phyloP scores from a whole-genome alignment of 1,140 invertebrate species.

The Penaeus vannamei region DNA sequence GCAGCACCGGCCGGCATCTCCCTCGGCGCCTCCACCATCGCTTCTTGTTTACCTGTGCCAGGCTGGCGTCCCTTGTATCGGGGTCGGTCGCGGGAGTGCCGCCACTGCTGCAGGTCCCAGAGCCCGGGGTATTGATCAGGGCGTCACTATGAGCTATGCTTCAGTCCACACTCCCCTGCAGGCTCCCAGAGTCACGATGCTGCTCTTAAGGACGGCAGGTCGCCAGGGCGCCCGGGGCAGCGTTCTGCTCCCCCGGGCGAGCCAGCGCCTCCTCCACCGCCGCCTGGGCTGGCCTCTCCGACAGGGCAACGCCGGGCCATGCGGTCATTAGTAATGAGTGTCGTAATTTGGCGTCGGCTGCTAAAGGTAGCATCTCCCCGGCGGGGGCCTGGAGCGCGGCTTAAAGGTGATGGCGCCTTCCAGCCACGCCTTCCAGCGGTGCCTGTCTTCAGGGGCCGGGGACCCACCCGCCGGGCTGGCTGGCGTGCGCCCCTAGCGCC shows the following conservation, averaged over 20 bases:
- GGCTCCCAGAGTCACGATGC: slow-evolving; percentile 65
- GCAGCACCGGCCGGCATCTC: neutral
- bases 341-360: slow-evolving; percentile 58
- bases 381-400: slow-evolving; percentile 58
- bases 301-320: neutral
- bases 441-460: slow-evolving; percentile 61
- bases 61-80: slow-evolving; percentile 21
- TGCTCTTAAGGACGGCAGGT: slow-evolving; percentile 53
- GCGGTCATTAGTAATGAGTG: slow-evolving; percentile 42
- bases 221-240: slow-evolving; percentile 29
- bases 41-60: slow-evolving; percentile 47
- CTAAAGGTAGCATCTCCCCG: slow-evolving; percentile 63
- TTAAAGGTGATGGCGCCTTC: slow-evolving; percentile 66
- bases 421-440: slow-evolving; percentile 65
- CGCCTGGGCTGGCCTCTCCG: neutral
- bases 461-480: slow-evolving; percentile 40
- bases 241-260: neutral
- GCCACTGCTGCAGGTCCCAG: slow-evolving; percentile 58
- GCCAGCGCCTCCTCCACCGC: neutral
- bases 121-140: slow-evolving; percentile 65
- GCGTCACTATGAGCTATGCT: slow-evolving; percentile 66
- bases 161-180: slow-evolving; percentile 64
- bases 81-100: slow-evolving; percentile 38
- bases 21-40: slow-evolving; percentile 29
- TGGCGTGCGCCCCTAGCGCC: slow-evolving; percentile 23